Evolutionary conservation across 2,797 vertebrate genomes (phyloP).

Genomic region (Pyrocephalus nanus): DNA sequence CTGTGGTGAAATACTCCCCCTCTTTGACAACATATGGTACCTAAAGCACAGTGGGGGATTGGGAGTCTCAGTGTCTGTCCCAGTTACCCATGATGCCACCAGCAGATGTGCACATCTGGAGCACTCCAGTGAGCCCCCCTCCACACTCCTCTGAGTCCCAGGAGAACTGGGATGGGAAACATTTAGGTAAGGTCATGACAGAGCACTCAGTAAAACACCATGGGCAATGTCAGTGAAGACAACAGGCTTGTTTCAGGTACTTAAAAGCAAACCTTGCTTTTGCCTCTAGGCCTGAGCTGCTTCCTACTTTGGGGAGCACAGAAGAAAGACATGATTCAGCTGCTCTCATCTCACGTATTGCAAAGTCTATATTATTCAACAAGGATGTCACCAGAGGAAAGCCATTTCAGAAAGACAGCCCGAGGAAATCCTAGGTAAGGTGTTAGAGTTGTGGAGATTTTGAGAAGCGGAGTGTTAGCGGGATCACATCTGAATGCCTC

Average conservation of each 20-base stretch:
- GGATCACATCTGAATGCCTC: neutral
- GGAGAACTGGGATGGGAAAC: neutral
- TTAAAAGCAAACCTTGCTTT: neutral
- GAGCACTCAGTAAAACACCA: neutral
- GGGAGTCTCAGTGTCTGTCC: fast-evolving
- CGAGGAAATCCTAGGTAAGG: neutral
- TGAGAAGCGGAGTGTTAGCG: fast-evolving
- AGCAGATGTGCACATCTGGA: neutral
- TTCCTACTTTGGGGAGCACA: neutral
- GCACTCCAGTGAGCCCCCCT: neutral
- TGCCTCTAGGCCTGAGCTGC: neutral
- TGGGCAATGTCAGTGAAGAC: fast-evolving
- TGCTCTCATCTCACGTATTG: fast-evolving
- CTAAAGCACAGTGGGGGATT: neutral
- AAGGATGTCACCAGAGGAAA: neutral
- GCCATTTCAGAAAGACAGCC: neutral
- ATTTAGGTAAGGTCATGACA: no score
- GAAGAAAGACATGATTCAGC: neutral
- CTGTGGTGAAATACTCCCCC: neutral
- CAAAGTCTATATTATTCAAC: neutral
- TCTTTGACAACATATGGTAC: neutral
- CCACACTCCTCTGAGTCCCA: neutral
- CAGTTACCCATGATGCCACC: fast-evolving
- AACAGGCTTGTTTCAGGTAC: neutral
- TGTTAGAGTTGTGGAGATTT: neutral